A percentile compares a stretch with the other conserved stretches of the same genome.
Evolutionary conservation across 2,113 vertebrate genomes (phyloP).

Genomic region (Neomonachus schauinslandi): DNA sequence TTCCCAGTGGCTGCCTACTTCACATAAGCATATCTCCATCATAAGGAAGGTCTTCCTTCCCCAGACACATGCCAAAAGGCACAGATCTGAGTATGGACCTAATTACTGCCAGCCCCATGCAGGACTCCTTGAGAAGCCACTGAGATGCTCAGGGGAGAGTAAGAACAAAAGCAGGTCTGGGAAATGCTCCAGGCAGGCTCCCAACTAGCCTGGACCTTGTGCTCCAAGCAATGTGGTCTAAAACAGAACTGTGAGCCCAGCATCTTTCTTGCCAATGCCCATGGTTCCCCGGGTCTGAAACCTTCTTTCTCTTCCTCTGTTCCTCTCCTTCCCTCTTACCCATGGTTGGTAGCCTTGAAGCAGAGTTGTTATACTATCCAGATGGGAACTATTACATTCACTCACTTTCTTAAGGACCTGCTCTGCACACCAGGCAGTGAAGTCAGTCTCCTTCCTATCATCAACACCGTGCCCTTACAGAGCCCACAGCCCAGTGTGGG

Average conservation of each 20-base stretch:
- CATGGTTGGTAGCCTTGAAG: not conserved
- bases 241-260: not conserved
- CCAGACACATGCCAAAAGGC: not conserved
- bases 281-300: not conserved
- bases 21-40: not conserved
- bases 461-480: no score
- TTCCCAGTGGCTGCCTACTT: not conserved
- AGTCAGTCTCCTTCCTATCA: not conserved
- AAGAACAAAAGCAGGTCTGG: not conserved
- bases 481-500: not conserved
- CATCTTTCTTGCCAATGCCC: not conserved
- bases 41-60: not conserved
- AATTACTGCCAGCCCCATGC: not conserved
- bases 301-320: not conserved
- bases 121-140: not conserved
- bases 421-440: not conserved
- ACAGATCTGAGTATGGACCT: not conserved
- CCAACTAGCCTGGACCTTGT: not conserved
- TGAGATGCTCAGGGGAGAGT: not conserved
- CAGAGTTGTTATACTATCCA: not conserved
- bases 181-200: not conserved
- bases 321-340: not conserved
- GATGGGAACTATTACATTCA: not conserved
- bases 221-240: not conserved
- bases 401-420: not conserved